Percentiles rank a stretch among this genome's conserved stretches.
Evolutionary conservation across 2,113 vertebrate genomes (phyloP).

Genomic region (Trematomus loennbergii): DNA sequence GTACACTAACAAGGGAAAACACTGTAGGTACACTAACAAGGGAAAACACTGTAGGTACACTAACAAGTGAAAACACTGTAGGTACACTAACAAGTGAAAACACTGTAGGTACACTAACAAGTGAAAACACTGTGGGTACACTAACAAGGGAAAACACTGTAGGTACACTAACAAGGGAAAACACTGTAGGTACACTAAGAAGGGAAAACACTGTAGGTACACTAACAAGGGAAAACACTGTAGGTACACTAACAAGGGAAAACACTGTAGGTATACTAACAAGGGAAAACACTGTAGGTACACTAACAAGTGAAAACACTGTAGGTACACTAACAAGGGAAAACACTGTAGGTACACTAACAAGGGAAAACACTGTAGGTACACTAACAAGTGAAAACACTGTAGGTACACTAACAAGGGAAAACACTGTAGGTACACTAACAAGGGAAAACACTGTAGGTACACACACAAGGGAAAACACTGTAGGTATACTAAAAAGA

Average conservation of each 20-base stretch:
- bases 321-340: constrained; percentile 81
- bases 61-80: too few relatives aligned
- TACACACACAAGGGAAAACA: constrained; percentile 34
- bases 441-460: constrained; percentile 85
- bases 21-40: too few relatives aligned
- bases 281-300: constrained; percentile 87
- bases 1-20: constrained; percentile 57
- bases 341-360: constrained; percentile 87
- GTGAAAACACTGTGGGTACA: too few relatives aligned
- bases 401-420: constrained; percentile 81
- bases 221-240: constrained; percentile 76
- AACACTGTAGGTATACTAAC: constrained; percentile 87
- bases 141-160: constrained; percentile 82
- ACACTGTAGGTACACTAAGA: too few relatives aligned
- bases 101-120: too few relatives aligned
- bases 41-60: constrained; percentile 82
- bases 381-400: constrained; percentile 69
- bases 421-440: too few relatives aligned
- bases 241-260: constrained; percentile 76
- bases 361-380: too few relatives aligned
- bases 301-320: constrained; percentile 69
- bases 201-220: constrained; percentile 87
- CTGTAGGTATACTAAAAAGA: too few relatives aligned
- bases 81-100: too few relatives aligned
- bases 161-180: constrained; percentile 68